These are phyloP conservation scores for Melanotaenia duboulayi DNA, from an alignment of 2,113 vertebrate genomes.

Conservation along the genomic window DNA sequence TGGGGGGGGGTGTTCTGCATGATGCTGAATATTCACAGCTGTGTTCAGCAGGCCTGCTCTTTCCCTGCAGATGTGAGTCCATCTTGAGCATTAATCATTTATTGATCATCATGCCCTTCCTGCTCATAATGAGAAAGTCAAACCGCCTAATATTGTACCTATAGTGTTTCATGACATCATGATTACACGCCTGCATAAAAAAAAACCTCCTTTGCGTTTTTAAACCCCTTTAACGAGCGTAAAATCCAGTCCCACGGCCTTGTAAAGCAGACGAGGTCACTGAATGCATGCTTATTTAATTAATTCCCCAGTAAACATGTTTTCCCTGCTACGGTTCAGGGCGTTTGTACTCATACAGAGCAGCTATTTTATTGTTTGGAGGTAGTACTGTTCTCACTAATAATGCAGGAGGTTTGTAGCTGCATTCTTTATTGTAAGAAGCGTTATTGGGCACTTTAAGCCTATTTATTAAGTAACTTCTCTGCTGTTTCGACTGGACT, in stretches of 20 bases:
- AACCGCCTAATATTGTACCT: conserved; percentile 57
- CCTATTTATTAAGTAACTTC: conserved; percentile 56
- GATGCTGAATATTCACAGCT: conserved; percentile 37
- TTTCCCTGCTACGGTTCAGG: conserved; percentile 52
- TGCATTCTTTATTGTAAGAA: conserved; percentile 7
- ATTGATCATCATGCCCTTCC: conserved; percentile 71
- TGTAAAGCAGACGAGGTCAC: conserved; percentile 30
- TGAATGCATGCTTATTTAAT: conserved; percentile 50
- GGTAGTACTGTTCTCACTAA: conserved; percentile 14
- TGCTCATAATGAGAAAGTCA: conserved; percentile 76
- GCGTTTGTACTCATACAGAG: conserved; percentile 1
- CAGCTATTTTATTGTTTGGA: conserved; percentile 7
- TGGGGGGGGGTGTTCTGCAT: too few relatives aligned
- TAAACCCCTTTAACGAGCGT: background rate
- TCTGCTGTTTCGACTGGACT: conserved; percentile 53
- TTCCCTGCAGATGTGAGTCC: conserved; percentile 49
- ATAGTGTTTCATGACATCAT: conserved; percentile 45
- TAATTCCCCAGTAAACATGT: conserved; percentile 68
- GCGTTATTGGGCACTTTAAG: conserved; percentile 28
- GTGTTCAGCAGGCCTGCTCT: conserved; percentile 16
- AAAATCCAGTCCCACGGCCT: conserved; percentile 8
- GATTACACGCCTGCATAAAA: conserved; percentile 45
- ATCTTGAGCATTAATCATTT: conserved; percentile 68
- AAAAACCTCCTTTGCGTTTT: background rate
- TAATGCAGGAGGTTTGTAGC: conserved; percentile 31